phyloP scores from a whole-genome alignment of 2,888 invertebrate genomes.

The Apotomis betuletana region DNA sequence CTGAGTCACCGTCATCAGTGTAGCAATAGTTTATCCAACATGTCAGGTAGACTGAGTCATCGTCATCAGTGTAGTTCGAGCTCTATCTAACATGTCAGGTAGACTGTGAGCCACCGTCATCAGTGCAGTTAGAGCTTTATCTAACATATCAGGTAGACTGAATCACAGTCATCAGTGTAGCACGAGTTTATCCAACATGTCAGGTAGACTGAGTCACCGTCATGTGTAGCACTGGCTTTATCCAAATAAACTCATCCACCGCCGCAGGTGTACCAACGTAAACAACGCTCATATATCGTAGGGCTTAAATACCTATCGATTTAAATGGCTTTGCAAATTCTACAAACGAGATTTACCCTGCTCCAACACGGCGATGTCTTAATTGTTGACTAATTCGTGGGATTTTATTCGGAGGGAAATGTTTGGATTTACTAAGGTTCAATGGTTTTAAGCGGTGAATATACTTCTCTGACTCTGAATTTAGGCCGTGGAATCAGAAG shows the following conservation, averaged over 20 bases:
- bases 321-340: conserved; percentile 40
- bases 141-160: too few relatives aligned
- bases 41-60: too few relatives aligned
- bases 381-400: conserved; percentile 40
- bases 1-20: too few relatives aligned
- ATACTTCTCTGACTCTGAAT: not conserved
- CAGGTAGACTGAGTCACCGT: too few relatives aligned
- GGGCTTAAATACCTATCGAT: conserved; percentile 43
- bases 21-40: too few relatives aligned
- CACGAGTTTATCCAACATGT: too few relatives aligned
- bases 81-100: too few relatives aligned
- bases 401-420: conserved; percentile 27
- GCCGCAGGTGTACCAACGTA: conserved; percentile 39
- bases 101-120: too few relatives aligned
- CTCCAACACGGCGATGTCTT: conserved; percentile 37
- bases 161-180: too few relatives aligned
- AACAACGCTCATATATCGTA: conserved; percentile 42
- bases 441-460: not conserved
- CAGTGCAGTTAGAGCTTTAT: too few relatives aligned
- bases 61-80: too few relatives aligned
- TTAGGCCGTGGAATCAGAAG: not conserved
- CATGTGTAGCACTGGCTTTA: not conserved
- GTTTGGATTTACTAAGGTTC: conserved; percentile 19
- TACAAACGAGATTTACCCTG: conserved; percentile 42
- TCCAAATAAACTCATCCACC: conserved; percentile 22